phyloP scores from a whole-genome alignment of 2,888 invertebrate species.

The Smittia sp. region DNA sequence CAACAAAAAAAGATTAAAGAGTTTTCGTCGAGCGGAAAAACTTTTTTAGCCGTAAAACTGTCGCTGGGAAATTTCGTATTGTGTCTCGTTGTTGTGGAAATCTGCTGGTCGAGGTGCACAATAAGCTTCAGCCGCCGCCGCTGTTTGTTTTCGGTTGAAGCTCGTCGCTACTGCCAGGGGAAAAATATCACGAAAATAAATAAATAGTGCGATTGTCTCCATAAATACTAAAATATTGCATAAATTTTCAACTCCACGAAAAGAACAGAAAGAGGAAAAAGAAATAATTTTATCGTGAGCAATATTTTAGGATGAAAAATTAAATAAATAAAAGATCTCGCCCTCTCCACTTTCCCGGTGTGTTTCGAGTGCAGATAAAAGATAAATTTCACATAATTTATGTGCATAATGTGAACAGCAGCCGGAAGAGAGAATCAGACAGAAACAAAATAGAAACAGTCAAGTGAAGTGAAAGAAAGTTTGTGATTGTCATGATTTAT shows the following conservation, averaged over 20 bases:
- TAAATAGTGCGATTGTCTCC: conserved; percentile 34
- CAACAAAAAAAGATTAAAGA: conserved; percentile 12
- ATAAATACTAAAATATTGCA: conserved; percentile 35
- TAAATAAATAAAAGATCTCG: conserved; percentile 31
- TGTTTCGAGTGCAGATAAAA: conserved; percentile 36
- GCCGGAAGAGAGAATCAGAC: conserved; percentile 3
- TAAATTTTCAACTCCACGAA: conserved; percentile 25
- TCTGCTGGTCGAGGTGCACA: not conserved
- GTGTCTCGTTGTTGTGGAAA: not conserved
- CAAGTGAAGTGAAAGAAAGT: conserved; percentile 9
- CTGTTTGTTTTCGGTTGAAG: not conserved
- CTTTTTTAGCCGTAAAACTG: not conserved
- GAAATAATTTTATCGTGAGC: conserved; percentile 2
- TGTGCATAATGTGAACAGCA: conserved; percentile 39
- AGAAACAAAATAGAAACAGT: not conserved
- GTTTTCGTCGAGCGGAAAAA: not conserved
- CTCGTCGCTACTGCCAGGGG: not conserved
- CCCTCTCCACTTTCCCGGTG: not conserved
- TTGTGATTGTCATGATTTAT: conserved; percentile 39
- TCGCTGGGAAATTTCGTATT: not conserved
- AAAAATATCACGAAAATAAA: conserved; percentile 19
- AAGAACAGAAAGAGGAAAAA: not conserved
- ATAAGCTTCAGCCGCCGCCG: not conserved
- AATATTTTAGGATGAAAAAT: conserved; percentile 24
- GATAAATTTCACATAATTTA: conserved; percentile 40